Evolutionary conservation across 2,797 vertebrate species (phyloP), one percentile per base, ranked within the genome.

Genomic region (Sciurus carolinensis): DNA sequence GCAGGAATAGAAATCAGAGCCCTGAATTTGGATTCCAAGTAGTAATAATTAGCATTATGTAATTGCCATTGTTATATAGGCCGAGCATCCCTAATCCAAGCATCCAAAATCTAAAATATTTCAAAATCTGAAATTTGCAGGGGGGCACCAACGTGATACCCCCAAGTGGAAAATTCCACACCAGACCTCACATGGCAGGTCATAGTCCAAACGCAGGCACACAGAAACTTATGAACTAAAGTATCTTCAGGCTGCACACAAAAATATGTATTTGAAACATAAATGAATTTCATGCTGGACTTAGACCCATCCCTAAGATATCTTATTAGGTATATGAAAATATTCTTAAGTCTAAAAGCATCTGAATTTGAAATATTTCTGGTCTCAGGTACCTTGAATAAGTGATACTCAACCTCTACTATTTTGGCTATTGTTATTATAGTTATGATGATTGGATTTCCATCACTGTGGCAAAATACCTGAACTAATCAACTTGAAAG

Each of bases 81-180:
- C 24, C 36, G 24, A 84, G 3, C 42, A 5, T 18, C 26, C 6
- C n/a, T 84, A 62, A 79, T 15, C 7, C 11, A 39, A 52, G 10
- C 59, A 11, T 22, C 12, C 3, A 22, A 54, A 44, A 50, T 80
- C n/a, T 36, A 30, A 87, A 75, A 39, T 30, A 15, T 3, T 67
- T 50, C 8, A 73, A 71, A 36, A 73, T 86, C 0, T 39, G 57
- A 15, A 64, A 26, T 0, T 30, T 24, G 72, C 39, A 39, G 39
- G 39, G 18, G 11, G 66, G 4, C 1, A 52, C 0, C 4, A 5
- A 17, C 1, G 36, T 18, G 1, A 54, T 7, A 1, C 5, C 17
- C 17, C 1, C 2, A 22, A 42, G 5, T 26, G 13, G 11, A 28
- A 72, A 86, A n/a, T 36, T 42, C 8, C 30, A 30, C 4, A 20